Evolutionary conservation across 2,113 vertebrate species (phyloP).

Genomic region (Sus scrofa): DNA sequence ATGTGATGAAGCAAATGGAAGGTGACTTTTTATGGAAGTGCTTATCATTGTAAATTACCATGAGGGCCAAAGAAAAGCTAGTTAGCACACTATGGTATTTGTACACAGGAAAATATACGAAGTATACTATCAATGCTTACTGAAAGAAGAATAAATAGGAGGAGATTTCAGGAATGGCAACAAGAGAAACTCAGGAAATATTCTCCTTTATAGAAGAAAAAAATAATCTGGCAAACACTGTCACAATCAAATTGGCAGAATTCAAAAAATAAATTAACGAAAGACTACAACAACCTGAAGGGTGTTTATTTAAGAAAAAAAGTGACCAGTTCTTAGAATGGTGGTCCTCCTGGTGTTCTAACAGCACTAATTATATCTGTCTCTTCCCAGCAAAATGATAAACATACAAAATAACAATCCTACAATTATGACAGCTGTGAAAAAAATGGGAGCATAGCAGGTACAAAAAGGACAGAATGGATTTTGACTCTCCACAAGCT

Average conservation of each 20-base stretch:
- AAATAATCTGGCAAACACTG: not conserved
- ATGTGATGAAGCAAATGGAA: not conserved
- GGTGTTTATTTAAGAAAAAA: too few species aligned
- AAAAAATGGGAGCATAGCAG: too few species aligned
- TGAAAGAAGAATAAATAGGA: not conserved
- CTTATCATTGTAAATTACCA: not conserved
- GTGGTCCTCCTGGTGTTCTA: too few species aligned
- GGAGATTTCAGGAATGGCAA: not conserved
- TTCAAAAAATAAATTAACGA: not conserved
- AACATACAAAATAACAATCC: too few species aligned
- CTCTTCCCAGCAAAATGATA: too few species aligned
- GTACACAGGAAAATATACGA: not conserved
- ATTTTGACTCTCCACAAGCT: too few species aligned
- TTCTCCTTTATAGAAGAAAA: not conserved
- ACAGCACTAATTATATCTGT: too few species aligned
- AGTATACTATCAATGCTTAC: not conserved
- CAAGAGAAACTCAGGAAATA: not conserved
- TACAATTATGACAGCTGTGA: too few species aligned
- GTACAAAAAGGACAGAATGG: too few species aligned
- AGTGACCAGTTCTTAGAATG: too few species aligned
- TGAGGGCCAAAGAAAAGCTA: not conserved
- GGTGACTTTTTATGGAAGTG: not conserved
- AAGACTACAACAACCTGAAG: not conserved
- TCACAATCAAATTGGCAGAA: not conserved
- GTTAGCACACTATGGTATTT: not conserved